Conservation (phyloP, 23 tunicate genomes). For the Trididemnum miniatum region DNA sequence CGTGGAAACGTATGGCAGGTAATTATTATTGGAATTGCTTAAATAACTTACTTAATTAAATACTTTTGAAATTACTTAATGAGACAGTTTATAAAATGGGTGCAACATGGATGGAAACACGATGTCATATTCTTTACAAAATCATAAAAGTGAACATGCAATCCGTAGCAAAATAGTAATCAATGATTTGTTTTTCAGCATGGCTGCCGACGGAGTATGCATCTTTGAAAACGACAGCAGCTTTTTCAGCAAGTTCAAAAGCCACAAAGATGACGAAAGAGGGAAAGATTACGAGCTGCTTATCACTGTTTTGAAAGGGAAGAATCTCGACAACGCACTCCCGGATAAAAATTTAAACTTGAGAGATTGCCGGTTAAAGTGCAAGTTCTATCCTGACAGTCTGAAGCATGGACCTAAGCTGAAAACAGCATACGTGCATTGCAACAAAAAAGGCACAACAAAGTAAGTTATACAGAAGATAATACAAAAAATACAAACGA, state of each 20-base stretch:
- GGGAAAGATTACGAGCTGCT: conserved; percentile 12
- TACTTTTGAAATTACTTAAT: too few species aligned
- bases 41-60: too few species aligned
- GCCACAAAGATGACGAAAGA: conserved; percentile 19
- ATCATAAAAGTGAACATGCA: too few species aligned
- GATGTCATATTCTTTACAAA: too few species aligned
- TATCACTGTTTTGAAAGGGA: conserved; percentile 26
- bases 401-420: conserved; percentile 7
- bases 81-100: too few species aligned
- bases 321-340: not conserved
- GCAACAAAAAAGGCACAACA: conserved; percentile 27
- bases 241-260: conserved; percentile 20
- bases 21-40: not conserved
- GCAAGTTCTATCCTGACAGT: conserved; percentile 25
- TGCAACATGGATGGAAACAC: too few species aligned
- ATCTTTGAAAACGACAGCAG: conserved; percentile 17
- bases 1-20: conserved; percentile 14
- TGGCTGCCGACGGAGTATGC: conserved; percentile 11
- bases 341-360: not conserved
- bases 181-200: conserved; percentile 21
- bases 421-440: conserved; percentile 4
- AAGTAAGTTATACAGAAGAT: conserved; percentile 27
- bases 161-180: too few species aligned
- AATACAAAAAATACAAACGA: too few species aligned
- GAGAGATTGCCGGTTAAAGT: not conserved